A percentile compares a stretch with the other conserved stretches of the same genome.
Evolutionary conservation across 2,113 vertebrate genomes (phyloP).

Genomic region (Malaclemys terrapin): DNA sequence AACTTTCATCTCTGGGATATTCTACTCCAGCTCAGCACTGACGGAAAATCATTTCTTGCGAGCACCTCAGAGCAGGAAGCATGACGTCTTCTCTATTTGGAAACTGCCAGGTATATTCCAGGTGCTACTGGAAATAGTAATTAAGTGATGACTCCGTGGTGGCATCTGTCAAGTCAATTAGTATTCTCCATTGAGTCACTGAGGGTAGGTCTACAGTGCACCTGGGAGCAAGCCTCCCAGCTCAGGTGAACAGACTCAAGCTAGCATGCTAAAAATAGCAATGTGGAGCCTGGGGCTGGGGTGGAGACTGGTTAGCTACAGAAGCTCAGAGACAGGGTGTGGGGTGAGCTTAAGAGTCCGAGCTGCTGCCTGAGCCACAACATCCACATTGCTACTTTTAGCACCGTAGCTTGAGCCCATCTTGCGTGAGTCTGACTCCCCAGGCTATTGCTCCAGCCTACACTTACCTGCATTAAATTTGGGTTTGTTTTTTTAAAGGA

Average conservation of each 20-base stretch:
- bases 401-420: background rate
- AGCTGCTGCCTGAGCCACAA: background rate
- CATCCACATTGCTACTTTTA: background rate
- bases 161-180: background rate
- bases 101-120: background rate
- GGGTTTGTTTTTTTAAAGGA: background rate
- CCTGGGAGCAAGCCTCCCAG: background rate
- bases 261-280: background rate
- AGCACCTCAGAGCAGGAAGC: background rate
- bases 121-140: background rate
- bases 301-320: background rate
- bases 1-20: background rate
- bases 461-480: rapidly evolving
- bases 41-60: background rate
- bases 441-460: background rate
- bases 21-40: background rate
- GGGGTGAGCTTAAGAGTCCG: background rate
- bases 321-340: background rate
- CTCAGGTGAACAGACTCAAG: background rate
- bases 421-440: background rate
- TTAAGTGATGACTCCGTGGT: background rate
- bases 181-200: background rate
- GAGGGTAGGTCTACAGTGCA: background rate
- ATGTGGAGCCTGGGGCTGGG: background rate
- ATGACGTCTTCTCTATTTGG: conserved; percentile 38